phyloP scores from a whole-genome alignment of 2,113 vertebrate species.

The Pseudorectes ferrugineus region DNA sequence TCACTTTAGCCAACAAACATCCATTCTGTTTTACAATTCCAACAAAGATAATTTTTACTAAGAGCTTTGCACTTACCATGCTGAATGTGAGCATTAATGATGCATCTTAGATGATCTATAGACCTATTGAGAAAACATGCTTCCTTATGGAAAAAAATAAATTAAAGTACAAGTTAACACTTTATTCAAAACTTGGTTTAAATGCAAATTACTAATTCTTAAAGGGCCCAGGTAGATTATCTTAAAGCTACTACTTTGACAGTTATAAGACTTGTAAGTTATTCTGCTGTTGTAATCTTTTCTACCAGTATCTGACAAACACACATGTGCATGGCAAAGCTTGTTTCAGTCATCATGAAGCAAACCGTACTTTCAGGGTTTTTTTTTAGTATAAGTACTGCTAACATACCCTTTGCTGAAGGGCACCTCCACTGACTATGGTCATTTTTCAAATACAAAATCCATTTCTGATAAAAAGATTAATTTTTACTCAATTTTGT shows the following conservation, averaged over 20 bases:
- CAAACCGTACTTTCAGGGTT: background rate
- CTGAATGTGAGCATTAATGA: slow-evolving; percentile 88
- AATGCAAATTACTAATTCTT: background rate
- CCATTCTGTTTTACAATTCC: background rate
- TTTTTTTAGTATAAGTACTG: background rate
- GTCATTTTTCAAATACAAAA: background rate
- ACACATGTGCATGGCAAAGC: accelerated
- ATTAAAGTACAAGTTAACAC: background rate
- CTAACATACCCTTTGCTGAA: background rate
- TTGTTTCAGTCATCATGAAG: background rate
- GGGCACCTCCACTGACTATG: background rate
- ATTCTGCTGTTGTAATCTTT: background rate
- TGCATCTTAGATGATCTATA: slow-evolving; percentile 86
- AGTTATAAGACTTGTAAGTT: background rate
- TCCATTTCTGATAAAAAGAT: background rate
- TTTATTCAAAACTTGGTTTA: background rate
- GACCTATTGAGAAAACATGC: slow-evolving; percentile 79
- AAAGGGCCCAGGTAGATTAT: background rate
- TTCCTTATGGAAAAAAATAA: slow-evolving; percentile 76
- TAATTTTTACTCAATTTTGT: background rate
- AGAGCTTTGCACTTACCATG: slow-evolving; percentile 75
- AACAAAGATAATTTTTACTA: background rate
- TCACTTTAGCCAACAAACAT: background rate
- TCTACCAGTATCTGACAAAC: background rate
- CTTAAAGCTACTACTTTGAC: background rate